phyloP scores from a whole-genome alignment of 2,888 invertebrate genomes.

The Periphyllus acericola region DNA sequence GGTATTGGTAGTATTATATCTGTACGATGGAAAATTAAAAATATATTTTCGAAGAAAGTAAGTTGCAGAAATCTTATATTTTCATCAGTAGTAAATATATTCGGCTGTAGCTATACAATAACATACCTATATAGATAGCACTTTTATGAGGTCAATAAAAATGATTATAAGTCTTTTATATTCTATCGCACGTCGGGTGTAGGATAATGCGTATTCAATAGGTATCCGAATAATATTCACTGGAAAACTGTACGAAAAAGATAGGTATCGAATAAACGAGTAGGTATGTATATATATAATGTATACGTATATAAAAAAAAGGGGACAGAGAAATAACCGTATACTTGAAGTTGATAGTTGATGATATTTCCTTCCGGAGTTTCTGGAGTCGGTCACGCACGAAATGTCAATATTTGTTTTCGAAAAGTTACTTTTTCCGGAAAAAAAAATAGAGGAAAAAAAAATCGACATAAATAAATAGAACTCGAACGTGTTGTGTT shows the following conservation, averaged over 20 bases:
- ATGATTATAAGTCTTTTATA: constrained; percentile 26
- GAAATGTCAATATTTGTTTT: constrained; percentile 60
- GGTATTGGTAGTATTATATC: no score
- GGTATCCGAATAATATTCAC: constrained; percentile 1
- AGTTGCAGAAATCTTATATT: background rate
- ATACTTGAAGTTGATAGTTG: constrained; percentile 14
- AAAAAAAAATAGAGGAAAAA: constrained; percentile 10
- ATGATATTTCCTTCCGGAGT: constrained; percentile 45
- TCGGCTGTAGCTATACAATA: no score
- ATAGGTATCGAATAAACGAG: background rate
- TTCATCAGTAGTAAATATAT: background rate
- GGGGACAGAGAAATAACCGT: background rate
- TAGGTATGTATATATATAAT: background rate
- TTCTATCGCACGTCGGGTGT: background rate
- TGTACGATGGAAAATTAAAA: background rate
- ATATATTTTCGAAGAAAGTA: background rate
- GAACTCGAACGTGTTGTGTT: constrained; percentile 28
- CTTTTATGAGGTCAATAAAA: constrained; percentile 12
- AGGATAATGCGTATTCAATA: constrained; percentile 33
- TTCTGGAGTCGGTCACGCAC: constrained; percentile 26
- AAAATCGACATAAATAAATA: constrained; percentile 43
- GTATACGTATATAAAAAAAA: background rate
- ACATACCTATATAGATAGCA: no score
- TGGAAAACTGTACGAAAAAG: background rate
- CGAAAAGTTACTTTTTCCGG: constrained; percentile 38